Evolutionary conservation across 2,113 vertebrate species (phyloP).

Genomic region (Phasianus colchicus): DNA sequence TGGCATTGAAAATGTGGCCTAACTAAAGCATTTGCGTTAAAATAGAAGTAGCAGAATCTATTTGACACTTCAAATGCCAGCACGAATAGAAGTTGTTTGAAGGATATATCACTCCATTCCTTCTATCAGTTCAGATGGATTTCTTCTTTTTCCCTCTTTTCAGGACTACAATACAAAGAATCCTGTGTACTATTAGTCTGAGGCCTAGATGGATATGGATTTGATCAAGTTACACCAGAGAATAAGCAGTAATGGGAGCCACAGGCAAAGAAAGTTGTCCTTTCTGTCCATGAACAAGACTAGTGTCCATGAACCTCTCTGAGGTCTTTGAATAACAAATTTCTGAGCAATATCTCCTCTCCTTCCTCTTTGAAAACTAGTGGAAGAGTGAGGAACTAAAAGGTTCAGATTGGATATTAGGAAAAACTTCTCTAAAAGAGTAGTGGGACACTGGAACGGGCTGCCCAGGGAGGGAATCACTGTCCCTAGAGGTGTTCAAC

Average conservation of each 20-base stretch:
- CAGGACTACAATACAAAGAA: neutral
- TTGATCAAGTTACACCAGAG: neutral
- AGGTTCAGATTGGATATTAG: too few relatives aligned
- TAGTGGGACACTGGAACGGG: too few relatives aligned
- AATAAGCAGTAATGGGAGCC: neutral
- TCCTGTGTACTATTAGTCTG: neutral
- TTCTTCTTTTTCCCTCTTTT: neutral
- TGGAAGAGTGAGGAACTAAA: neutral
- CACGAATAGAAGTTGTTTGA: neutral
- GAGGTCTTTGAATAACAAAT: neutral
- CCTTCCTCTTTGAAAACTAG: neutral
- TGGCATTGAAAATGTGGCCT: neutral
- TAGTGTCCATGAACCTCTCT: neutral
- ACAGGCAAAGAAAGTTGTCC: neutral
- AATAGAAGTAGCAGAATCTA: neutral
- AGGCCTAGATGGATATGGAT: neutral
- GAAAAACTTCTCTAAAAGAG: too few relatives aligned
- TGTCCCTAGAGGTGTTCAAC: too few relatives aligned
- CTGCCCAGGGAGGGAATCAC: too few relatives aligned
- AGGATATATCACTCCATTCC: neutral
- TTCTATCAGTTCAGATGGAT: neutral
- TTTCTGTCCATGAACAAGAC: neutral
- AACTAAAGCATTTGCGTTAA: neutral
- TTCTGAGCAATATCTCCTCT: neutral
- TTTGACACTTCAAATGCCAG: neutral